Percentiles rank a stretch among this genome's conserved stretches.
Conservation (phyloP, 30 jellyfish, hydroid and myxozoan species). For the Mastigias papua region DNA sequence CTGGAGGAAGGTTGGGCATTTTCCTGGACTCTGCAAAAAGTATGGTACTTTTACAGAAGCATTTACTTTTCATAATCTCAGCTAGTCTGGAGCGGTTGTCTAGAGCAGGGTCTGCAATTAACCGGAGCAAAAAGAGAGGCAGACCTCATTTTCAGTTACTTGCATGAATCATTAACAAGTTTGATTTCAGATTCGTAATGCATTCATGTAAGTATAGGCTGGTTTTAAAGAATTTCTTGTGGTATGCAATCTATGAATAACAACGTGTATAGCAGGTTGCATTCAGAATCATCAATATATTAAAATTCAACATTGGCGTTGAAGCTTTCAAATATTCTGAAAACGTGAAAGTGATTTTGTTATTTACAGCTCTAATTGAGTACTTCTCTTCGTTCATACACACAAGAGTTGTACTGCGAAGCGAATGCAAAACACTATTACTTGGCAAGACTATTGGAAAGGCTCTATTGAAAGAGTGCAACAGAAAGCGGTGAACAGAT, state of each 20-base stretch:
- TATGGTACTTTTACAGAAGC: too few species aligned
- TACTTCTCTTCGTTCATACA: not conserved
- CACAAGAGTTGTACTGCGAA: not conserved
- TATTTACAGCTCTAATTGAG: not conserved
- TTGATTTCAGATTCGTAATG: slow-evolving; percentile 5
- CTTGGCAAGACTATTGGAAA: not conserved
- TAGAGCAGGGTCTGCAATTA: too few species aligned
- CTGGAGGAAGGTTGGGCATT: too few species aligned
- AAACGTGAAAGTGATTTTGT: not conserved
- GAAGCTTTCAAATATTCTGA: not conserved
- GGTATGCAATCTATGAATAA: slow-evolving; percentile 26
- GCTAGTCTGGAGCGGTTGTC: too few species aligned
- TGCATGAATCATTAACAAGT: slow-evolving; percentile 38
- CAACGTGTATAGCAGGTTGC: slow-evolving; percentile 24
- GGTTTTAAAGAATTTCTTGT: not conserved
- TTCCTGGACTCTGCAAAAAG: too few species aligned
- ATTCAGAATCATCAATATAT: slow-evolving; percentile 27
- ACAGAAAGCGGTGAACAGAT: not conserved
- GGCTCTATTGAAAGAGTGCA: not conserved
- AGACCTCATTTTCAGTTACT: not conserved
- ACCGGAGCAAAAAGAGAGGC: not conserved
- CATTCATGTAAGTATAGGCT: not conserved
- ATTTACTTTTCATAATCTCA: too few species aligned
- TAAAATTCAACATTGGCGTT: not conserved
- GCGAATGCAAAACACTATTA: not conserved